phyloP scores from a whole-genome alignment of 2,888 invertebrate genomes.

The Folsomia candida region DNA sequence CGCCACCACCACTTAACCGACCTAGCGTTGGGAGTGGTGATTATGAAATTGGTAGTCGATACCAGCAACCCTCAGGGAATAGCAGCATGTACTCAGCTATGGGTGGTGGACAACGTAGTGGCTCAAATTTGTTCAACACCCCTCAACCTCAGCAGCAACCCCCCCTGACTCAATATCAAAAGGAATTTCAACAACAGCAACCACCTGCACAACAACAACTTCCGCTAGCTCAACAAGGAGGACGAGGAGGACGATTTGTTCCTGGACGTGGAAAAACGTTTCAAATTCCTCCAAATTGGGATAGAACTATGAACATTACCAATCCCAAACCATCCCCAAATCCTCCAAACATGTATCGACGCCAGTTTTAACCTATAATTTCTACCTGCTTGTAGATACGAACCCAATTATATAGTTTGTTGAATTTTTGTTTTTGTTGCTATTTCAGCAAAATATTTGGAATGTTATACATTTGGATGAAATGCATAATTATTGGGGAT shows the following conservation, averaged over 20 bases:
- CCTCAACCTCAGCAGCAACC: not conserved
- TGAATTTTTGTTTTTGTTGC: too few species aligned
- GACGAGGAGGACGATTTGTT: not conserved
- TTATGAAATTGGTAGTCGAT: too few species aligned
- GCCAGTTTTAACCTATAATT: not conserved
- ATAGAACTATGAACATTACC: not conserved
- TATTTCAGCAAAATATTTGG: too few species aligned
- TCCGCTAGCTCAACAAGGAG: not conserved
- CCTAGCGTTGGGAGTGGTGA: too few species aligned
- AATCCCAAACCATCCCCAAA: too few species aligned
- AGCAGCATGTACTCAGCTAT: not conserved
- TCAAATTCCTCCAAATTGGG: conserved; percentile 11
- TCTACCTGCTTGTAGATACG: not conserved
- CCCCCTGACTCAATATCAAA: too few species aligned
- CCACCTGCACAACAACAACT: not conserved
- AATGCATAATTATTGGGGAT: too few species aligned
- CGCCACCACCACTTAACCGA: not conserved
- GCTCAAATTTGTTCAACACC: not conserved
- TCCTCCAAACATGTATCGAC: not conserved
- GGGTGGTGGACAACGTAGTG: not conserved
- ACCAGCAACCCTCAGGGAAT: not conserved
- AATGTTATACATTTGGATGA: not conserved
- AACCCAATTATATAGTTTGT: too few species aligned
- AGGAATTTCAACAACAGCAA: not conserved
- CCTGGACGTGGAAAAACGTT: conserved; percentile 4